These are phyloP conservation scores for Gorsachius goisagi DNA, from an alignment of 2,113 vertebrate genomes.

Conservation along the genomic window DNA sequence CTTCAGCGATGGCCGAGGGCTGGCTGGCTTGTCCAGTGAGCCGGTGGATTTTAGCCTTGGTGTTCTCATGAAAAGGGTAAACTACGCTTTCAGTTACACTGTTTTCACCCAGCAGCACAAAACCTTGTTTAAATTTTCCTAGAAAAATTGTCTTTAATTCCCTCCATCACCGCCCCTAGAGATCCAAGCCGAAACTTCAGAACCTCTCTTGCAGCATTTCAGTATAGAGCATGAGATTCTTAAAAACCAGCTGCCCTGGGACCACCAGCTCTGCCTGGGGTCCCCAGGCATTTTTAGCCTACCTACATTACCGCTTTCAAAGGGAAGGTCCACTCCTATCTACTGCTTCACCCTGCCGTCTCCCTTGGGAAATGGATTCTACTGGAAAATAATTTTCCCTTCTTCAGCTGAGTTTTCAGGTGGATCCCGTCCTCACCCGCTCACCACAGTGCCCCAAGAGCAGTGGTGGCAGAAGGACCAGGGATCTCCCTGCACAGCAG, in stretches of 20 bases:
- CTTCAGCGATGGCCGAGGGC: background rate
- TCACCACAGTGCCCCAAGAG: rapidly evolving
- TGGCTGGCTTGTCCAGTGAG: background rate
- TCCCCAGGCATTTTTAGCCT: background rate
- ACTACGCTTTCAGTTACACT: background rate
- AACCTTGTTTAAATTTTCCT: background rate
- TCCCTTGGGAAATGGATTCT: background rate
- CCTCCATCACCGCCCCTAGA: rapidly evolving
- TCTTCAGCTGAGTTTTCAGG: background rate
- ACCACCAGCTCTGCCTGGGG: background rate
- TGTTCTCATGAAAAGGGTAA: background rate
- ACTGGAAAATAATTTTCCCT: background rate
- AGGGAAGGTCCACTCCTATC: background rate
- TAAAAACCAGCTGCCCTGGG: background rate
- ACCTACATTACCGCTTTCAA: rapidly evolving
- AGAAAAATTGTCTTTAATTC: background rate
- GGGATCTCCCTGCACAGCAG: background rate
- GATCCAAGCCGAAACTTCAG: background rate
- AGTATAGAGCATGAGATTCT: background rate
- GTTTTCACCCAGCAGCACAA: background rate
- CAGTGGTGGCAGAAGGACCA: background rate
- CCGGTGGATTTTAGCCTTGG: background rate
- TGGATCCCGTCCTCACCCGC: background rate
- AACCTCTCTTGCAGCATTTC: background rate
- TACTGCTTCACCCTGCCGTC: background rate